A percentile compares a stretch with the other conserved stretches of the same genome.
Evolutionary conservation across 2,113 vertebrate species (phyloP).

Genomic region (Myrmecobius fasciatus): DNA sequence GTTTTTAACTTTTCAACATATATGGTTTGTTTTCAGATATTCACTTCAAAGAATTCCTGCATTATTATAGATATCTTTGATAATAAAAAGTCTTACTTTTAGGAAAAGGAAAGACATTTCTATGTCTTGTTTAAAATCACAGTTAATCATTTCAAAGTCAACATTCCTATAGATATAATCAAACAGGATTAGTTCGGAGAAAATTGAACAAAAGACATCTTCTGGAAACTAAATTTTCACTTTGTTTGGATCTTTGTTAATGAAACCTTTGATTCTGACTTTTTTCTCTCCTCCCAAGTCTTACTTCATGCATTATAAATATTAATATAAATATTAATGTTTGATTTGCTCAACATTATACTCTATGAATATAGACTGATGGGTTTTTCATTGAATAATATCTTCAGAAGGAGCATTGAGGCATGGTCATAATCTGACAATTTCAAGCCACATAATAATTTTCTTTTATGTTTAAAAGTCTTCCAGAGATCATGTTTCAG

Average conservation of each 20-base stretch:
- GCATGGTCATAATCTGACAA: neutral
- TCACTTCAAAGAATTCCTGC: neutral
- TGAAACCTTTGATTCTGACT: neutral
- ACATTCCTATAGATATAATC: slow-evolving; percentile 41
- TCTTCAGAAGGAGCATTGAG: neutral
- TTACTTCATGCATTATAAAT: slow-evolving; percentile 44
- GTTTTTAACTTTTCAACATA: slow-evolving; percentile 49
- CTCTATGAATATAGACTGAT: neutral
- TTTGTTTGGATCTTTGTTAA: neutral
- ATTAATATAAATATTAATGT: neutral
- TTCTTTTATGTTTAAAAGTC: slow-evolving; percentile 24
- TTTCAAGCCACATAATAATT: slow-evolving; percentile 3
- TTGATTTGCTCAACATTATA: slow-evolving; percentile 21
- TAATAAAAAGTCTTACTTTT: slow-evolving; percentile 5
- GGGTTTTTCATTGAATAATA: slow-evolving; percentile 1
- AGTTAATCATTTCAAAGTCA: slow-evolving; percentile 26
- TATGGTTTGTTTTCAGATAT: neutral
- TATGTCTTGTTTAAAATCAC: slow-evolving; percentile 25
- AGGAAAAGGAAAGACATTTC: neutral
- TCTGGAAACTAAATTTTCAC: slow-evolving; percentile 7
- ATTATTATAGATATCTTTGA: neutral
- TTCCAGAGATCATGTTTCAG: neutral
- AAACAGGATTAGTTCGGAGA: slow-evolving; percentile 31
- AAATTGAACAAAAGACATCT: neutral
- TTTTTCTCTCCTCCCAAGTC: slow-evolving; percentile 4